Base-by-base conservation (phyloP, 2,113 vertebrate species). In the Tragelaphus scriptus region DNA sequence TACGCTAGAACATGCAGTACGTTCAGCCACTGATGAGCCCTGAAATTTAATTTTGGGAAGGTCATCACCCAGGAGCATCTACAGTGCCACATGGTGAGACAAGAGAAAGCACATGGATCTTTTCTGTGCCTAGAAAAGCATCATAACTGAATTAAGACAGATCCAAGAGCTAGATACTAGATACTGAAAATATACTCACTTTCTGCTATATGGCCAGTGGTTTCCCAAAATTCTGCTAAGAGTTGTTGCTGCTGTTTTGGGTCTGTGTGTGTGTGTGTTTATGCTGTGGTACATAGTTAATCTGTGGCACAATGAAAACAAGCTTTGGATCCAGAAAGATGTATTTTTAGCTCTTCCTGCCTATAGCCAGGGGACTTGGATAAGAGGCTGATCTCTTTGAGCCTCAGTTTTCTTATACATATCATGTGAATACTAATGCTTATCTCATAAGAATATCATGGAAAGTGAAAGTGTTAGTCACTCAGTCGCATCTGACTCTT, bases 1-100 rank as follows among this genome's bases (percentile, higher is more conserved):
- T 5, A 11, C 3, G 2, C 8, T 44, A 44, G 25, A 11, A 28
- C 6, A 6, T 4, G 0, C 0, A 6, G 2, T 1, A 5, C 16
- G 8, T 1, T 36, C 30, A 47, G n/a, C 23, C 71, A 56, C 5
- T 5, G 55, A 30, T 53, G 44, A 44, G 9, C 23, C 5, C 53
- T 63, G 8, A 32, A 26, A 12, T 7, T 61, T 3, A 36, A n/a
- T 30, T 55, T 5, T 0, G 8, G 47, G n/a, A 44, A 87, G 61
- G 25, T 7, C 16, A 49, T 65, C 47, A 2, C 19, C 30, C 49
- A 4, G 68, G 9, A 65, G 17, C 3, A 51, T 44, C 28, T 49
- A 2, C 3, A 7, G 21, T 8, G 21, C 1, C 36, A 36, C 11
- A 28, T 14, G 51, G 2, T 8, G 14, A 68, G 2, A 12, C 5